Conservation (phyloP, 1,140 invertebrate species). For the Brachionus paranguensis region DNA sequence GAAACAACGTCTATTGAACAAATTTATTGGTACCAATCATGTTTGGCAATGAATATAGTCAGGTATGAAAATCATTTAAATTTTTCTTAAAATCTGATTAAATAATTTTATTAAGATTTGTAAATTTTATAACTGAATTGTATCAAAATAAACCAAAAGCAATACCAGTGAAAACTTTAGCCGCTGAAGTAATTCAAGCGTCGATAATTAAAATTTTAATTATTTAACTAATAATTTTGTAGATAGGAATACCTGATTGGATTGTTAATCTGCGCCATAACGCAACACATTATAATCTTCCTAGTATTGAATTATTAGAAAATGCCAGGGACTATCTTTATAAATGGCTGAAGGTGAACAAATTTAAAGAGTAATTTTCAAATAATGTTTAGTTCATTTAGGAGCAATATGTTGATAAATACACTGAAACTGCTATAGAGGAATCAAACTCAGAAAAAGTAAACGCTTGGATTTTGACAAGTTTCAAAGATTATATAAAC, state of each 20-base stretch:
- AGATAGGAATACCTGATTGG: conserved; percentile 36
- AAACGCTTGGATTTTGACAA: neutral
- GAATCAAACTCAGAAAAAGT: neutral
- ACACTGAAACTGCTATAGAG: neutral
- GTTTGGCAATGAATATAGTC: conserved; percentile 9
- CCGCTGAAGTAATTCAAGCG: neutral
- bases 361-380: neutral
- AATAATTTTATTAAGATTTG: conserved; percentile 8
- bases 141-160: conserved; percentile 27
- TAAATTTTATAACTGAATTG: conserved; percentile 33
- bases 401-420: conserved; percentile 3
- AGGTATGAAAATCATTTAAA: neutral
- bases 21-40: conserved; percentile 26
- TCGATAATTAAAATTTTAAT: neutral
- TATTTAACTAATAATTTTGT: neutral
- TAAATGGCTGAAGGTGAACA: conserved; percentile 17
- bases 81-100: neutral
- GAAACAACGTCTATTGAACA: neutral
- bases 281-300: conserved; percentile 9
- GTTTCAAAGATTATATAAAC: neutral
- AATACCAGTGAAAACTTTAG: neutral
- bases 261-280: conserved; percentile 36
- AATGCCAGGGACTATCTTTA: conserved; percentile 34
- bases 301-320: conserved; percentile 30
- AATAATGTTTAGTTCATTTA: neutral